Conservation (phyloP, 2,888 invertebrate genomes). For the Ochropacha duplaris region DNA sequence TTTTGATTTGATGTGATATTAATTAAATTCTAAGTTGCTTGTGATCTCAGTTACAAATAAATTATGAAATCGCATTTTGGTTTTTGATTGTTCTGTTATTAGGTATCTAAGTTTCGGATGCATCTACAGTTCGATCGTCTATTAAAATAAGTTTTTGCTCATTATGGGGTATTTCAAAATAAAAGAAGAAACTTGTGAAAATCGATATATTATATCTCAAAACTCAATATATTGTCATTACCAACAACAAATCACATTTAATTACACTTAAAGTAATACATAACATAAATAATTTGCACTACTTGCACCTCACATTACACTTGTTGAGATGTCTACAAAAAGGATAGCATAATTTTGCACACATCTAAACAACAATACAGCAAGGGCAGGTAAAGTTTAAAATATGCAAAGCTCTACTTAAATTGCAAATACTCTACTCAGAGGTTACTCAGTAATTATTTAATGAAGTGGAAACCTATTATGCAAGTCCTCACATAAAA, state of each 20-base stretch:
- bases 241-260: constrained; percentile 71
- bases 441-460: background rate
- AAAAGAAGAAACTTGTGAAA: constrained; percentile 40
- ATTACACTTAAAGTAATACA: constrained; percentile 47
- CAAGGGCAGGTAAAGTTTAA: background rate
- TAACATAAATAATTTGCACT: constrained; percentile 58
- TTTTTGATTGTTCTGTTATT: constrained; percentile 14
- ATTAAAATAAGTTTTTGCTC: too few species aligned
- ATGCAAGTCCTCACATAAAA: background rate
- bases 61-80: constrained; percentile 50
- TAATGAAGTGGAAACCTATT: background rate
- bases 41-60: constrained; percentile 78
- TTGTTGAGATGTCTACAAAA: constrained; percentile 19
- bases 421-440: background rate
- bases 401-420: background rate
- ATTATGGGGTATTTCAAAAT: too few species aligned
- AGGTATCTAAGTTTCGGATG: too few species aligned
- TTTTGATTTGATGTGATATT: constrained; percentile 49
- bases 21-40: constrained; percentile 67
- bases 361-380: background rate
- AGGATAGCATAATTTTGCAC: background rate
- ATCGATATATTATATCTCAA: constrained; percentile 63
- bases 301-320: constrained; percentile 37
- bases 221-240: constrained; percentile 65
- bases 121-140: too few species aligned